Evolutionary conservation across 2,797 vertebrate species (phyloP), one percentile per base, ranked within the genome.

Genomic region (Percopsis omiscomaycus): DNA sequence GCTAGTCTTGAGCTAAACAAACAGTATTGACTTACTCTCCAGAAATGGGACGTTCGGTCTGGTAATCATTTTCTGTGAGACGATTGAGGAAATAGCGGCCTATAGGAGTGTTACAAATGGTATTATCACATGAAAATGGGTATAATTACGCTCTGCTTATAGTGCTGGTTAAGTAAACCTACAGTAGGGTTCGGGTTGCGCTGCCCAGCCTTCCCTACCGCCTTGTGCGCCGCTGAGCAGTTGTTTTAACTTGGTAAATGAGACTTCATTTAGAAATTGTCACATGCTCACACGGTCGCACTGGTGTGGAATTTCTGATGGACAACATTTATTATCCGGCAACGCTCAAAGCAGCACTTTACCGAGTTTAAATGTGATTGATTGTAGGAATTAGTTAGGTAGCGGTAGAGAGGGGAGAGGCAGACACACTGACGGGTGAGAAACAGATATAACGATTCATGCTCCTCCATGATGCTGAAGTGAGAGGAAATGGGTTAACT

Each of bases 101-200:
- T 64, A 60, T 73, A 70, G 75, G 73, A 77, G 69, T 46, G 53
- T 76, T 77, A 72, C 84, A 84, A 64, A 77, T 76, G 80, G 76
- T 82, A 82, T 86, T 83, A 80, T 86, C 79, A 78, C 77, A 64
- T 81, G 71, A 82, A 85, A 86, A 86, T 74, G 72, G 47, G 74
- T 67, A 74, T 87, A 89, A 91, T 88, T 88, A 79, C 79, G 47
- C 68, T 3, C 63, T 66, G 75, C 79, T 79, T 77, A 81, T 70
- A 68, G 64, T 52, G 62, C 72, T 65, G 73, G 76, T 79, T 81
- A 85, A 86, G 77, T 80, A 83, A 87, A 88, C 85, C 58, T 75
- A 84, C 61, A 66, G 72, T 70, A 69, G 60, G 58, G 73, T 82
- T 91, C 68, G 13, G 30, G 71, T 89, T 86, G 71, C 70, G 0